Evolutionary conservation across 2,113 vertebrate genomes (phyloP).

Genomic region (Tupaia chinensis): DNA sequence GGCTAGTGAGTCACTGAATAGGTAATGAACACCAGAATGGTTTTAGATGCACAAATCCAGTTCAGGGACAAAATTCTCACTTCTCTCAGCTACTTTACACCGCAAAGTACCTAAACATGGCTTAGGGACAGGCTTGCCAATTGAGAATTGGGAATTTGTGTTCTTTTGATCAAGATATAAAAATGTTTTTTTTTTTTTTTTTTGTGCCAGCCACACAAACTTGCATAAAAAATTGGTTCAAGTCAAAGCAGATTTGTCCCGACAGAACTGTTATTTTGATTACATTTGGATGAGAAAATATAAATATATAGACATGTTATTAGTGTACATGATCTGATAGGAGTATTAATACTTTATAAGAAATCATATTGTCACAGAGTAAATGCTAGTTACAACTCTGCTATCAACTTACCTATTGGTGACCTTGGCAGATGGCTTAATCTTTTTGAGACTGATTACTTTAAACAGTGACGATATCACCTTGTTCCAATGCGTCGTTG

Average conservation of each 20-base stretch:
- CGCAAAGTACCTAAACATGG: neutral
- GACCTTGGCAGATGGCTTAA: neutral
- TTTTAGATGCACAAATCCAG: constrained; percentile 75
- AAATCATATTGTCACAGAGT: neutral
- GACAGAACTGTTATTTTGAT: constrained; percentile 28
- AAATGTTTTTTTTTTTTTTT: constrained; percentile 40
- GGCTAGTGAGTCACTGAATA: constrained; percentile 82
- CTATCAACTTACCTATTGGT: neutral
- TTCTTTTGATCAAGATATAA: constrained; percentile 16
- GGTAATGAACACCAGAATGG: constrained; percentile 74
- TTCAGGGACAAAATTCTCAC: constrained; percentile 59
- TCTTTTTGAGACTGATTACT: neutral
- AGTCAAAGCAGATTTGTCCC: constrained; percentile 48
- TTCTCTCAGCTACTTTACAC: neutral
- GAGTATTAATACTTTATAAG: neutral
- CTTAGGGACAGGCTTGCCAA: neutral
- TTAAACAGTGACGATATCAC: neutral
- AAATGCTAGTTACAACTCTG: neutral
- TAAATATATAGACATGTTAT: constrained; percentile 3
- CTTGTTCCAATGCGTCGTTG: neutral
- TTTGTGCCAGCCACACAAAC: constrained; percentile 54
- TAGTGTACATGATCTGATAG: neutral
- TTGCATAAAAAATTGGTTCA: constrained; percentile 42
- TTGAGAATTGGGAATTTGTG: constrained; percentile 47
- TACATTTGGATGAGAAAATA: constrained; percentile 38